phyloP scores from a whole-genome alignment of 2,888 invertebrate genomes.

The Rhopalosiphum nymphaeae region DNA sequence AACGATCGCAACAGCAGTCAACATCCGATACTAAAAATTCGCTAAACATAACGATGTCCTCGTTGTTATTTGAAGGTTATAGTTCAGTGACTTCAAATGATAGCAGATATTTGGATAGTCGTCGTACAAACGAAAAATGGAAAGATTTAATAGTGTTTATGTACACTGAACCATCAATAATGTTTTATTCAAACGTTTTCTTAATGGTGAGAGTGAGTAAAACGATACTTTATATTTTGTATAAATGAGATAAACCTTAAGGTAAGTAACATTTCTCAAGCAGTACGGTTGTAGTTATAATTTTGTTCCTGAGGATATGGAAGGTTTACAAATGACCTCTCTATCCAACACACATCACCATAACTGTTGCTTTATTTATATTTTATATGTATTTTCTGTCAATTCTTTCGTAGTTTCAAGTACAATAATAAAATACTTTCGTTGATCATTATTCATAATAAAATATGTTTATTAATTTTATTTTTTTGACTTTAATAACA shows the following conservation, averaged over 20 bases:
- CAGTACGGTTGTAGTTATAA: background rate
- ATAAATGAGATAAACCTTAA: background rate
- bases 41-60: background rate
- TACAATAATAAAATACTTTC: background rate
- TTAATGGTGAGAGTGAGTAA: slow-evolving; percentile 30
- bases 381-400: background rate
- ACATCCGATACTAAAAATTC: background rate
- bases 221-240: background rate
- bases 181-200: slow-evolving; percentile 55
- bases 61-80: slow-evolving; percentile 30
- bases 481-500: too few species aligned
- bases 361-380: background rate
- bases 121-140: slow-evolving; percentile 16
- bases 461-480: too few species aligned
- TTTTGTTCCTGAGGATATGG: background rate
- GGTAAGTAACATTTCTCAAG: background rate
- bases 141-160: slow-evolving; percentile 41
- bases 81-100: slow-evolving; percentile 32
- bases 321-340: background rate
- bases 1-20: background rate
- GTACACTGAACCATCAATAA: slow-evolving; percentile 44
- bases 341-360: too few species aligned
- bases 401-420: too few species aligned
- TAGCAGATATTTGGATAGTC: slow-evolving; percentile 21
- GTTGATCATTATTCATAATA: background rate